Percentiles rank a stretch among this genome's conserved stretches.
Conservation (phyloP, 1,140 invertebrate species). For the Caenorhabditis tropicalis region DNA sequence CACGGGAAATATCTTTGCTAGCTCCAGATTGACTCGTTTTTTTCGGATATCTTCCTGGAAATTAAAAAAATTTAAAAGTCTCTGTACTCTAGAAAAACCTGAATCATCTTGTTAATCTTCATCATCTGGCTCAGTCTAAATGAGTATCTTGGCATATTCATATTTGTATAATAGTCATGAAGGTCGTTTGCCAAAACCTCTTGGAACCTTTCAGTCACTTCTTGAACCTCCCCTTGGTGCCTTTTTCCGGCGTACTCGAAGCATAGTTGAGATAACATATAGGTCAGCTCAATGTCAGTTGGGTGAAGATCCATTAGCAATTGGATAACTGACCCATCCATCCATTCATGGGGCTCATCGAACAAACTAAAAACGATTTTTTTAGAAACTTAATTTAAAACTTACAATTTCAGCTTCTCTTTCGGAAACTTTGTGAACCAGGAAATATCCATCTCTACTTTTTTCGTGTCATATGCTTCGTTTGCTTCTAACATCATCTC, state of each 20-base stretch:
- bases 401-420: neutral
- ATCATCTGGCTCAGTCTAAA: neutral
- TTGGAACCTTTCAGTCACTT: neutral
- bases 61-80: neutral
- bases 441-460: neutral
- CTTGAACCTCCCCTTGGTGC: neutral
- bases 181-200: neutral
- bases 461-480: neutral
- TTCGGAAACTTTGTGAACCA: neutral
- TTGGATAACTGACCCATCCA: neutral
- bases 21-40: neutral
- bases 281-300: neutral
- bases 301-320: neutral
- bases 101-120: neutral
- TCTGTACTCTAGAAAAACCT: neutral
- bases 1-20: neutral
- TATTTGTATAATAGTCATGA: slow-evolving; percentile 22
- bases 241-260: slow-evolving; percentile 27
- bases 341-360: neutral
- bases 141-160: neutral
- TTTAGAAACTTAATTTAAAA: neutral
- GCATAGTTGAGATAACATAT: slow-evolving; percentile 25
- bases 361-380: neutral
- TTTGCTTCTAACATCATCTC: neutral
- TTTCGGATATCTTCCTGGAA: neutral